A percentile compares a stretch with the other conserved stretches of the same genome.
Conservation (phyloP, 2,113 vertebrate species). For the Planiliza haematocheilus region DNA sequence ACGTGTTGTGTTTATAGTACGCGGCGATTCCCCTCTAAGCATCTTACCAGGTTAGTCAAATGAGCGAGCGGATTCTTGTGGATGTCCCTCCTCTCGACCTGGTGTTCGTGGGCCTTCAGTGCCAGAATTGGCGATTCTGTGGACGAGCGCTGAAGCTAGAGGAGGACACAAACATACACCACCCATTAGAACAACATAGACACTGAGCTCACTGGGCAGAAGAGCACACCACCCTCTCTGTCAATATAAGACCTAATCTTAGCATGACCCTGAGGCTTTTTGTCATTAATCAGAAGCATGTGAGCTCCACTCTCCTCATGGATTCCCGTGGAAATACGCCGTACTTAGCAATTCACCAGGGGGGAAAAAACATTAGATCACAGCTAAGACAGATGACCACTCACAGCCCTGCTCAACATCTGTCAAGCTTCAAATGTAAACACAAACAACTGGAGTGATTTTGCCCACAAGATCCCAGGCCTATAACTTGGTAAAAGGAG, state of each 20-base stretch:
- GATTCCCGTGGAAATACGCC: conserved; percentile 56
- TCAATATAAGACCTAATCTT: conserved; percentile 60
- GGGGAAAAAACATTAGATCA: conserved; percentile 46
- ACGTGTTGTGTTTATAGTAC: not conserved
- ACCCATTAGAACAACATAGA: conserved; percentile 46
- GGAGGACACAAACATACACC: conserved; percentile 27
- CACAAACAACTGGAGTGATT: conserved; percentile 55
- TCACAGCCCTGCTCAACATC: conserved; percentile 56
- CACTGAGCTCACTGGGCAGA: conserved; percentile 26
- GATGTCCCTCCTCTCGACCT: conserved; percentile 83
- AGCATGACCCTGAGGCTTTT: conserved; percentile 59
- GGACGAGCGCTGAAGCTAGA: conserved; percentile 79
- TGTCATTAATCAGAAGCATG: conserved; percentile 73
- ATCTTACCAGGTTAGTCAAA: conserved; percentile 84
- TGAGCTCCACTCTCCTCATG: conserved; percentile 29
- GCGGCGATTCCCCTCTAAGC: not conserved
- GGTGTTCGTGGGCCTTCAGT: conserved; percentile 76
- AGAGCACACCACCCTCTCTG: conserved; percentile 51
- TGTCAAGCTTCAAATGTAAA: conserved; percentile 57
- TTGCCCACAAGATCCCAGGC: conserved; percentile 29
- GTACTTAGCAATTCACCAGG: conserved; percentile 54
- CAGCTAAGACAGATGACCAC: conserved; percentile 57
- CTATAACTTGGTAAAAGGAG: conserved; percentile 12
- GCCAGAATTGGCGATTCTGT: conserved; percentile 76
- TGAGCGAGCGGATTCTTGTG: conserved; percentile 73